phyloP scores from a whole-genome alignment of 92 coral and sea anemone species.

The Blastomussa wellsi region DNA sequence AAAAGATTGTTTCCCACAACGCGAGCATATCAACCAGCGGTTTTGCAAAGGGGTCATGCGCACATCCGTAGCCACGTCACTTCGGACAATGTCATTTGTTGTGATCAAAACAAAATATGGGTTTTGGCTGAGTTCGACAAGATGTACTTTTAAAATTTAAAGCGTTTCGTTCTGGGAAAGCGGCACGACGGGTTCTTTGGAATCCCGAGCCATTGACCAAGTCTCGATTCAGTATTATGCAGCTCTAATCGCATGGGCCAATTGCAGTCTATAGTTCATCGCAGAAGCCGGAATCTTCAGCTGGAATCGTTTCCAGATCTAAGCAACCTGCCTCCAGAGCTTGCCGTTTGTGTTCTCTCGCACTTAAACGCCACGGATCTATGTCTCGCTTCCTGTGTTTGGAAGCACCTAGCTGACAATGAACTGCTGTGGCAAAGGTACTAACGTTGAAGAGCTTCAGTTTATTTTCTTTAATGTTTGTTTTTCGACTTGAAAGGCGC shows the following conservation, averaged over 20 bases:
- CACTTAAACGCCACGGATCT: slow-evolving; percentile 97
- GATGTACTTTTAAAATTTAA: slow-evolving; percentile 19
- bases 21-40: slow-evolving; percentile 7
- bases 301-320: slow-evolving; percentile 90
- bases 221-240: slow-evolving; percentile 51
- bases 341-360: slow-evolving; percentile 91
- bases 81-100: slow-evolving; percentile 60
- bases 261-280: slow-evolving; percentile 70
- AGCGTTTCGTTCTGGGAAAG: not conserved
- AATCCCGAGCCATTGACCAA: slow-evolving; percentile 15
- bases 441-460: not conserved
- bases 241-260: slow-evolving; percentile 77
- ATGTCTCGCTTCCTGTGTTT: slow-evolving; percentile 96
- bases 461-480: not conserved
- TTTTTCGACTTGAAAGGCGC: slow-evolving; percentile 20
- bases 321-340: slow-evolving; percentile 88
- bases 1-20: too few relatives aligned
- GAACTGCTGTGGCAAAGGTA: slow-evolving; percentile 96
- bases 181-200: slow-evolving; percentile 31
- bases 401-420: slow-evolving; percentile 93
- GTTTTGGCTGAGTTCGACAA: slow-evolving; percentile 18
- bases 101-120: slow-evolving; percentile 66
- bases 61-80: slow-evolving; percentile 73
- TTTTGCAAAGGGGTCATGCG: slow-evolving; percentile 39
- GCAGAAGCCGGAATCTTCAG: slow-evolving; percentile 56